Percentiles rank a stretch among this genome's conserved stretches.
These are phyloP conservation scores for Metalampra italica DNA, from an alignment of 2,888 invertebrate species.

Conservation along the genomic window DNA sequence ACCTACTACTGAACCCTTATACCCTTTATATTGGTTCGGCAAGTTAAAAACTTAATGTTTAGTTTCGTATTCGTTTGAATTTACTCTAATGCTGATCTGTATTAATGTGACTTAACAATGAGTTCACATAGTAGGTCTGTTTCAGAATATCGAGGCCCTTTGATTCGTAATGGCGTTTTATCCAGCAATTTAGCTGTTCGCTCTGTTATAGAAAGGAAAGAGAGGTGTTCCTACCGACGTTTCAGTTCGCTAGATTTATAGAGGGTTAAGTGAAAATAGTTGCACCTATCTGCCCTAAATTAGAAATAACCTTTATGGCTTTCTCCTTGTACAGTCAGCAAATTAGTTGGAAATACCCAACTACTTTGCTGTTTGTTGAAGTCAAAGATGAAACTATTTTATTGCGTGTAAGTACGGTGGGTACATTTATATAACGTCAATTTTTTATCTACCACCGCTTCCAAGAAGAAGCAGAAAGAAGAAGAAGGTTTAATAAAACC, in stretches of 20 bases:
- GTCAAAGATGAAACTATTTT: no score
- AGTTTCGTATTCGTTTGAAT: no score
- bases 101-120: background rate
- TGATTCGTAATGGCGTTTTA: conserved; percentile 13
- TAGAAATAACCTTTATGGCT: background rate
- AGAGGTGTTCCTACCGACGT: background rate
- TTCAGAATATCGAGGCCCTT: conserved; percentile 2
- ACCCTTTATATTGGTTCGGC: no score
- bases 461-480: no score
- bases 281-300: background rate
- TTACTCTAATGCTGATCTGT: background rate
- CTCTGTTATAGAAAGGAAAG: background rate
- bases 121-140: background rate
- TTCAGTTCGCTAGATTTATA: conserved; percentile 4
- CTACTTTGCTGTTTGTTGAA: no score
- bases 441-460: no score
- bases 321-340: background rate
- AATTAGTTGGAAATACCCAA: background rate
- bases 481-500: no score
- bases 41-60: no score
- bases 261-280: conserved; percentile 1
- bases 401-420: no score
- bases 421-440: no score
- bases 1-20: no score
- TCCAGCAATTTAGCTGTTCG: conserved; percentile 2